Evolutionary conservation across 2,888 invertebrate genomes (phyloP).

Genomic region (Erebia aethiops): DNA sequence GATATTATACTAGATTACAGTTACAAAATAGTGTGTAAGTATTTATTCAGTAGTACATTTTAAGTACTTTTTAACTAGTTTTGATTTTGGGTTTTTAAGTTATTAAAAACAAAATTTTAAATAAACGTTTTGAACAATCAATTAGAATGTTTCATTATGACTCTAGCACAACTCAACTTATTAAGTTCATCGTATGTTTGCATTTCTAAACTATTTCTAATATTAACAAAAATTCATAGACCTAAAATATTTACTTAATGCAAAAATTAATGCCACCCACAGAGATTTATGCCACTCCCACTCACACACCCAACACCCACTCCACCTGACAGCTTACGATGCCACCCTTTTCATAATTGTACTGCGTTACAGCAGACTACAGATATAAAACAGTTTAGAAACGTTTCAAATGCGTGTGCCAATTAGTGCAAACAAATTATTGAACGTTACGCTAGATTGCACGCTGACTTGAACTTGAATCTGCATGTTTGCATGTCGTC

Average conservation of each 20-base stretch:
- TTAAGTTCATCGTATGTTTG: no score
- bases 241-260: no score
- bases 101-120: conserved; percentile 77
- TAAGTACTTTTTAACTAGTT: conserved; percentile 66
- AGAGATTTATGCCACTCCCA: no score
- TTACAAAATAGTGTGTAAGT: conserved; percentile 72
- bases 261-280: no score
- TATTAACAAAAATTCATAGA: no score
- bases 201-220: no score
- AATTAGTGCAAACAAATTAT: no score
- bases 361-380: neutral
- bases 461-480: neutral
- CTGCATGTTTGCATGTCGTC: neutral
- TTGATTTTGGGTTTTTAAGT: conserved; percentile 79
- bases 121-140: conserved; percentile 72
- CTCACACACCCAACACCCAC: no score
- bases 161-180: conserved; percentile 4
- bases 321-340: no score
- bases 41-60: conserved; percentile 77
- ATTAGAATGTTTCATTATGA: conserved; percentile 29
- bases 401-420: no score
- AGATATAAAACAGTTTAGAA: neutral
- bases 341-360: neutral
- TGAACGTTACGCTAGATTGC: neutral
- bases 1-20: conserved; percentile 53